Base-by-base conservation (phyloP, 2,888 invertebrate species). In the Neocrepidodera transversa region DNA sequence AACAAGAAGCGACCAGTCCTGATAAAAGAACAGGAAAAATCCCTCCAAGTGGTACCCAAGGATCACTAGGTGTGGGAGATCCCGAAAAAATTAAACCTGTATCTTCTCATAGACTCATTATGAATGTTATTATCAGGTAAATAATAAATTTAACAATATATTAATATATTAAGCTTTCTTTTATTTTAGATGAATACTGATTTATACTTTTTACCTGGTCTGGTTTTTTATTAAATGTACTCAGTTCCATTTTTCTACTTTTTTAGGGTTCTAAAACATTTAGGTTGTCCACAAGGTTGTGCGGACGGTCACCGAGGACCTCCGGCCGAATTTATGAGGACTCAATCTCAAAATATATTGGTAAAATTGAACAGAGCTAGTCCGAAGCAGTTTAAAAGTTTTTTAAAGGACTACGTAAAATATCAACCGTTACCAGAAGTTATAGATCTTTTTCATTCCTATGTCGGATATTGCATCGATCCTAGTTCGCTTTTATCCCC, bases 261-360 rank as follows among this genome's bases (percentile, higher is more conserved):
- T 10, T 38, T 16, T 38, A 38, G 14, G 18, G 86, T 95, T 4
- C 84, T 96, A 53, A 90, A 91, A 61, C 93, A 94, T 70, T 82
- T 99, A 20, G 98, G 98, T 0, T 99, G 99, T 77, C 92, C 92
- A 0, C 93, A 97, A 78, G 97, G 96, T 1, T 99, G 98, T 76
- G 84, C 87, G 2, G 90, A 92, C 55, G 93, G 93, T 47, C 88
- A 92, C 35, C 79, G 94, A 50, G 92, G 94, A 2, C 92, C 94
- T 0, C 93, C 93, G 52, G 95, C 95, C 0, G 95, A 96, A 77
- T 92, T 93, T 70, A 83, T 97, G 6, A 86, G 98, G 6, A 91
- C 92, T 0, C 95, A 96, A 76, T 92, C 92, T 50, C 90, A 91
- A 71, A 87, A 86, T 71, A 87, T 92, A 38, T 81, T 98, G 0